Evolutionary conservation across 2,797 vertebrate genomes (phyloP), one percentile per base, ranked within the genome.

Genomic region (Limnodromus scolopaceus): DNA sequence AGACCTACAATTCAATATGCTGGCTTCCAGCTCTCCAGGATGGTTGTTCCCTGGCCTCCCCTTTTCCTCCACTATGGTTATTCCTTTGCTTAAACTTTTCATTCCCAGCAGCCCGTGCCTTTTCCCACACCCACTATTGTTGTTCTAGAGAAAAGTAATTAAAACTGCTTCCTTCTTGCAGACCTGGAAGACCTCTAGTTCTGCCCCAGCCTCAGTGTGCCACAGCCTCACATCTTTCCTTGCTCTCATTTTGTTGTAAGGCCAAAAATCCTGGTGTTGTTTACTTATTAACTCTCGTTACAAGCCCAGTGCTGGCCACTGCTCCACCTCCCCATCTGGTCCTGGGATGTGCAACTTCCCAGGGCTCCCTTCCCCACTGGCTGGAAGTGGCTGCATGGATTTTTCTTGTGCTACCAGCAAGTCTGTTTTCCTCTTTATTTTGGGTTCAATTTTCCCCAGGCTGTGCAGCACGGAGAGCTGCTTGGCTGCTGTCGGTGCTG

Each of bases 171-270:
- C 15, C 13, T 76, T 64, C 45, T 22, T 32, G 18, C 14, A 13
- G 41, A n/a, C 25, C 54, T 39, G 20, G 30, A 87, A 58, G 45
- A 48, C 5, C 51, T 63, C 45, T 93, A 23, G 28, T 23, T 79
- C 66, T 92, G 41, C 13, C 8, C 16, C 17, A 41, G n/a, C 3
- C 11, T 18, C 30, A 11, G 5, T 4, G 27, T 58, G 69, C 11
- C 22, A 14, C 16, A 55, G 55, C 64, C 15, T 84, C 36, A 5
- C 10, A 71, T 66, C 45, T 77, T 80, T 6, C 53, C 65, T 38
- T 38, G 38, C 8, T 75, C 24, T 70, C 2, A 1, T 22, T 72
- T 23, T 13, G 41, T 66, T 61, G 23, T 32, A 18, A 0, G 0
- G 45, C 71, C 34, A 8, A 53, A 86, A 87, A 5, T 34, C 58